Percentiles rank a stretch among this genome's conserved stretches.
These are phyloP conservation scores for Linyphia triangularis DNA, from an alignment of 2,888 invertebrate genomes.

Conservation along the genomic window DNA sequence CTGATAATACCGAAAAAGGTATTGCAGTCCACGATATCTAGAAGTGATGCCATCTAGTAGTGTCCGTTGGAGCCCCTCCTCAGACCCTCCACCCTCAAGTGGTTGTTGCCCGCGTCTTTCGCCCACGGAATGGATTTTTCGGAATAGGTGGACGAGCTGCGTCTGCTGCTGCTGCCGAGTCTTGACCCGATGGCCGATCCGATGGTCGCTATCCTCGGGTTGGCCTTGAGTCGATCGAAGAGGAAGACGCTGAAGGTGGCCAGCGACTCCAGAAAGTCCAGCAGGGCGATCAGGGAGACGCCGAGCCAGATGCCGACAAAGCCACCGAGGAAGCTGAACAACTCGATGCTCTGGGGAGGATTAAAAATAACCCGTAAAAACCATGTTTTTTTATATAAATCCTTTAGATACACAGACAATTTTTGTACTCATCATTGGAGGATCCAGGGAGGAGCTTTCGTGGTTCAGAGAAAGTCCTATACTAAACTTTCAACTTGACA, in stretches of 20 bases:
- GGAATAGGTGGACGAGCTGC: constrained; percentile 37
- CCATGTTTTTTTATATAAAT: too few relatives aligned
- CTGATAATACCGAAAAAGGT: too few relatives aligned
- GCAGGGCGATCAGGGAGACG: constrained; percentile 61
- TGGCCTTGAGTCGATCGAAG: constrained; percentile 35
- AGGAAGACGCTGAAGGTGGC: constrained; percentile 41
- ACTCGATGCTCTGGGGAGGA: constrained; percentile 45
- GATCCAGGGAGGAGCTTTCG: too few relatives aligned
- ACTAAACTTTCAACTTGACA: too few relatives aligned
- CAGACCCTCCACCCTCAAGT: constrained; percentile 18
- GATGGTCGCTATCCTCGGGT: constrained; percentile 8
- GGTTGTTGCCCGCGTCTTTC: background rate
- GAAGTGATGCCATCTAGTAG: background rate
- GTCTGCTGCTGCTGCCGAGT: background rate
- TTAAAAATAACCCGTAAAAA: background rate
- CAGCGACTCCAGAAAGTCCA: constrained; percentile 69
- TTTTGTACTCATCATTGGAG: too few relatives aligned
- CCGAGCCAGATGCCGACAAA: constrained; percentile 74
- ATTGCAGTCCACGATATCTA: too few relatives aligned
- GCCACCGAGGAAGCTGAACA: constrained; percentile 71
- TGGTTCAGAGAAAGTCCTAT: too few relatives aligned
- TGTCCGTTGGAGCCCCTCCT: background rate
- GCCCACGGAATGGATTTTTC: constrained; percentile 46
- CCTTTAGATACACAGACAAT: too few relatives aligned
- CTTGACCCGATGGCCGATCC: constrained; percentile 26